Evolutionary conservation across 2,113 vertebrate genomes (phyloP).

Genomic region (Baryphthengus martii): DNA sequence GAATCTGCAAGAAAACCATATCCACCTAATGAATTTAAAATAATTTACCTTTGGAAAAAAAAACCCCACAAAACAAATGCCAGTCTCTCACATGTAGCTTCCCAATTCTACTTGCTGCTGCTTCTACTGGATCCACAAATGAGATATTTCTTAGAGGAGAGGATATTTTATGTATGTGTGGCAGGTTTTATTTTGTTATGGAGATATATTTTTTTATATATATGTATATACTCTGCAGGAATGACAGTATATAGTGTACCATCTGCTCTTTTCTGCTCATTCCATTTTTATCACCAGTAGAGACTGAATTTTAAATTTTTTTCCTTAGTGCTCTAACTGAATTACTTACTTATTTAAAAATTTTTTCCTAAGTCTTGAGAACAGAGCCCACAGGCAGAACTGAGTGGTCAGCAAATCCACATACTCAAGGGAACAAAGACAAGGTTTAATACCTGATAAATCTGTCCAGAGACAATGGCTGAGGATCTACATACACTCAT

Average conservation of each 20-base stretch:
- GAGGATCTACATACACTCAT: not conserved
- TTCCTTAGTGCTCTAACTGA: not conserved
- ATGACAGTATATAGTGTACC: not conserved
- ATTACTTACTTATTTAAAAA: not conserved
- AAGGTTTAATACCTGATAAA: not conserved
- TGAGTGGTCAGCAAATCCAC: not conserved
- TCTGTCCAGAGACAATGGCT: not conserved
- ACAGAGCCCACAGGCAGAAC: not conserved
- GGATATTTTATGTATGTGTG: not conserved
- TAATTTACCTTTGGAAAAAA: not conserved
- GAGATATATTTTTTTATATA: not conserved
- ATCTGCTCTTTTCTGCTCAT: constrained; percentile 2
- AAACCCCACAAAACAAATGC: not conserved
- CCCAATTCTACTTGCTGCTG: not conserved
- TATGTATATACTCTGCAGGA: not conserved
- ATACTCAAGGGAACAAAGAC: not conserved
- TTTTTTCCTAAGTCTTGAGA: not conserved
- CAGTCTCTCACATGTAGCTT: not conserved
- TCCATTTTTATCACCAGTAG: not conserved
- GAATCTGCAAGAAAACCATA: not conserved
- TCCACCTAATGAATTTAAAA: not conserved
- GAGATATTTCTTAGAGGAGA: not conserved
- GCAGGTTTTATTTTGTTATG: not conserved
- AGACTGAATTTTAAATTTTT: not conserved
- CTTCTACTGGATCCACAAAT: not conserved